Evolutionary conservation across 2,888 invertebrate species (phyloP), one percentile per base, ranked within the genome.

Genomic region (Dryadula phaetusa): DNA sequence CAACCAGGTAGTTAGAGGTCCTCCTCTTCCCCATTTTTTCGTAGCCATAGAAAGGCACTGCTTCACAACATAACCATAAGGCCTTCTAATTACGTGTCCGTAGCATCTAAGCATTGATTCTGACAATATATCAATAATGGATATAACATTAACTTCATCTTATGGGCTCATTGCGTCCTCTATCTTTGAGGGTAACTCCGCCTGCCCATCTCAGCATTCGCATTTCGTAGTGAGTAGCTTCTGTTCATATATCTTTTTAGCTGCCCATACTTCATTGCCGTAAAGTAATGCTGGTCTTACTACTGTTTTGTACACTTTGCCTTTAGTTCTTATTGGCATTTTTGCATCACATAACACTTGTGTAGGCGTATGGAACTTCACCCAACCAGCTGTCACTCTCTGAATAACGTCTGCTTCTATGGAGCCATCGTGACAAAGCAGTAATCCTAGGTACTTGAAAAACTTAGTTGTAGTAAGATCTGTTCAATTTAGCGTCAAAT

Each of bases 161-260:
- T 14, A 18, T 37, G 18, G 34, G 12, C 3, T 54, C 16, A 34
- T 54, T 54, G 14, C 12, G 18, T n/a, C 34, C 37, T 37, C 10
- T 54, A 34, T 54, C 54, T 20, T 16, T 16, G 10, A 37, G 18
- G 7, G 54, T 54, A 6, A 54, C 54, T 37, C 54, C 54, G 18
- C 37, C 54, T 3, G 54, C 18, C 37, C 37, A 54, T 42, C 42
- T 37, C 3, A 63, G 25, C 53, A 63, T 63, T 10, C 25, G 52
- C 32, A 63, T 52, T 22, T 63, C 53, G 34, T 40, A 14, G 40
- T 52, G 40, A 52, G 62, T 34, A 62, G 4, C 37, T 52, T 49
- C n/a, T 20, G 18, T 37, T 40, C 40, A n/a, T n/a, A 22, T 10
- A 20, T 52, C 49, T 66, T 66, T 62, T 62, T 46, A 44, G 53